Evolutionary conservation across 2,888 invertebrate species (phyloP).

Genomic region (Drosophila prolongata): DNA sequence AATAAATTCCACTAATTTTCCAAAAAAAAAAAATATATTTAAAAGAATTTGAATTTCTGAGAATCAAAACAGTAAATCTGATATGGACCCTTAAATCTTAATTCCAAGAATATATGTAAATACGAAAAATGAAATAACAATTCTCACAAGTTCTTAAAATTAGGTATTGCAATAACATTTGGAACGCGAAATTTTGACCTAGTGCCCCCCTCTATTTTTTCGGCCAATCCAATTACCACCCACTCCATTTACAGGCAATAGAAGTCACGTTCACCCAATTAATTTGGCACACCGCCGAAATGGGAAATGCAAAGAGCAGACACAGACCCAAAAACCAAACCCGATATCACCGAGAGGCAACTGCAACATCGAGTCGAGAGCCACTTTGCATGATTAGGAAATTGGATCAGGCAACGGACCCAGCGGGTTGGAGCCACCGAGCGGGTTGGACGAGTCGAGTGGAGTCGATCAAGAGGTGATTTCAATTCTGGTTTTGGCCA

Average conservation of each 20-base stretch:
- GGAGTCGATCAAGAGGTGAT: conserved; percentile 38
- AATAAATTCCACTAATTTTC: too few species aligned
- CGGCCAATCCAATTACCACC: conserved; percentile 9
- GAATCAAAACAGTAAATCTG: too few species aligned
- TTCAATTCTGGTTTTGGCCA: conserved; percentile 44
- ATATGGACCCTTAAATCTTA: too few species aligned
- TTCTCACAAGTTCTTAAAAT: too few species aligned
- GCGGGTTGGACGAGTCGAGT: conserved; percentile 38
- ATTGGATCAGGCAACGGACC: conserved; percentile 48
- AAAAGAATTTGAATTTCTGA: too few species aligned
- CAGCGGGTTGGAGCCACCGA: conserved; percentile 20
- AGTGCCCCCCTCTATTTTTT: not conserved
- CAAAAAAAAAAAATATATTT: too few species aligned
- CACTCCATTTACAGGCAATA: conserved; percentile 6
- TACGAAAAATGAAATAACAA: too few species aligned
- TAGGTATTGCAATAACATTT: not conserved
- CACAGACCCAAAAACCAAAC: conserved; percentile 20
- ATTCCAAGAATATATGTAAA: too few species aligned
- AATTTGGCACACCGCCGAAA: conserved; percentile 38
- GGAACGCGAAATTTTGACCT: not conserved
- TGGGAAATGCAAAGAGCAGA: conserved; percentile 21
- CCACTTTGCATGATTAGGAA: conserved; percentile 48
- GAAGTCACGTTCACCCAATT: conserved; percentile 47
- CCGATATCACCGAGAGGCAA: conserved; percentile 35
- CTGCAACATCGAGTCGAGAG: conserved; percentile 28